Conservation (phyloP, 2,888 invertebrate genomes). For the Lasiommata megera region DNA sequence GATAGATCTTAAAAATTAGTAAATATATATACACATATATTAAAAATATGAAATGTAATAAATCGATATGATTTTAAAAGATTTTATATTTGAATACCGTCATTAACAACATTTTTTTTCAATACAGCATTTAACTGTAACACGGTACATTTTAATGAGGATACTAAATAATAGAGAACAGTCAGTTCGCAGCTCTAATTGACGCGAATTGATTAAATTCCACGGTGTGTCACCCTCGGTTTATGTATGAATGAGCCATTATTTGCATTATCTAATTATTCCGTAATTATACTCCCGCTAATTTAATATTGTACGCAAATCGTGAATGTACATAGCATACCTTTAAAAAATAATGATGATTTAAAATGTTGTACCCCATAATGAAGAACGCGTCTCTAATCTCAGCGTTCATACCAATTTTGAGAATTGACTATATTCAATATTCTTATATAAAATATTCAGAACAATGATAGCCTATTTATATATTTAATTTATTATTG, state of each 20-base stretch:
- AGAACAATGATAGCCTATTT: no score
- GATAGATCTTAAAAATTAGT: no score
- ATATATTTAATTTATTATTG: no score
- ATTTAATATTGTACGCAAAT: slow-evolving; percentile 12
- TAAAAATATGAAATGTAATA: no score
- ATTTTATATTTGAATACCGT: background rate
- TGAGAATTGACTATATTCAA: no score
- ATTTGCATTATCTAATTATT: slow-evolving; percentile 46
- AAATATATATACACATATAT: no score
- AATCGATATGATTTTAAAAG: no score
- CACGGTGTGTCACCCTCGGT: slow-evolving; percentile 37
- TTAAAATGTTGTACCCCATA: no score
- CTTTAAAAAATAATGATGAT: no score
- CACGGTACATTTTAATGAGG: slow-evolving; percentile 41
- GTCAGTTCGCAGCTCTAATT: slow-evolving; percentile 23
- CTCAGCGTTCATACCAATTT: no score
- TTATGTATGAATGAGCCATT: slow-evolving; percentile 54
- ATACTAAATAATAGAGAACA: slow-evolving; percentile 38
- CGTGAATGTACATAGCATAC: background rate
- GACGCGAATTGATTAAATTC: slow-evolving; percentile 51
- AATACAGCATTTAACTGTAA: slow-evolving; percentile 21
- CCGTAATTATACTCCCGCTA: slow-evolving; percentile 25
- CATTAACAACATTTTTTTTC: background rate
- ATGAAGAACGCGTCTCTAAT: no score
- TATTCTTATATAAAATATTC: no score